These are phyloP conservation scores for Piezodorus guildinii DNA, from an alignment of 1,140 invertebrate species.

Conservation along the genomic window DNA sequence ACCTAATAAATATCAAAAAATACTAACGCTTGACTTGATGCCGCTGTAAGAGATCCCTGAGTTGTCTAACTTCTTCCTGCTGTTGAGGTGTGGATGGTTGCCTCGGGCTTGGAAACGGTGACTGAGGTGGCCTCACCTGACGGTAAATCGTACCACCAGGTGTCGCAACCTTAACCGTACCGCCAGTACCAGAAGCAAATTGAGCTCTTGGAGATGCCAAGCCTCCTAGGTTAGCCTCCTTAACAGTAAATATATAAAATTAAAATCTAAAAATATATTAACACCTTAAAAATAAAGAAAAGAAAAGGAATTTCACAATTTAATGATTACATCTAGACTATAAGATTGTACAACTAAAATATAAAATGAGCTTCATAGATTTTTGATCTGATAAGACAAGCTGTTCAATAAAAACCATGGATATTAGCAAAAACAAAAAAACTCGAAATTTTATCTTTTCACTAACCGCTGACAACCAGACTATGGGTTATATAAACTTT, in stretches of 20 bases:
- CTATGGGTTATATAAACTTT: no score
- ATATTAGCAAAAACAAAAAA: no score
- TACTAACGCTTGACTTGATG: constrained; percentile 44
- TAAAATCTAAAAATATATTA: background rate
- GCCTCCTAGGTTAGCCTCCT: background rate
- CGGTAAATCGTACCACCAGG: constrained; percentile 3
- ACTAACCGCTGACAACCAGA: no score
- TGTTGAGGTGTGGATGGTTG: constrained; percentile 31
- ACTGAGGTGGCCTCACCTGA: background rate
- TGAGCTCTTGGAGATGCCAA: constrained; percentile 12
- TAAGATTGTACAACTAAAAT: no score
- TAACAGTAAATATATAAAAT: background rate
- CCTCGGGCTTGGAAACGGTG: constrained; percentile 33
- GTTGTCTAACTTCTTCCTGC: constrained; percentile 41
- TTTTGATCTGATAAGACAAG: no score
- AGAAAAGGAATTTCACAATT: no score
- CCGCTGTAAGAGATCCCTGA: constrained; percentile 70
- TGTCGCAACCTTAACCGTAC: constrained; percentile 6
- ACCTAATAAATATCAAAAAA: background rate
- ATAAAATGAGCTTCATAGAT: no score
- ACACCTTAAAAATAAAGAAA: no score
- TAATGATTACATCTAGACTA: no score
- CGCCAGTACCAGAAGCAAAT: background rate
- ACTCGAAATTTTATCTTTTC: no score
- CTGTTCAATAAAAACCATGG: no score